Evolutionary conservation across 2,888 invertebrate species (phyloP).

Genomic region (Melolontha melolontha): DNA sequence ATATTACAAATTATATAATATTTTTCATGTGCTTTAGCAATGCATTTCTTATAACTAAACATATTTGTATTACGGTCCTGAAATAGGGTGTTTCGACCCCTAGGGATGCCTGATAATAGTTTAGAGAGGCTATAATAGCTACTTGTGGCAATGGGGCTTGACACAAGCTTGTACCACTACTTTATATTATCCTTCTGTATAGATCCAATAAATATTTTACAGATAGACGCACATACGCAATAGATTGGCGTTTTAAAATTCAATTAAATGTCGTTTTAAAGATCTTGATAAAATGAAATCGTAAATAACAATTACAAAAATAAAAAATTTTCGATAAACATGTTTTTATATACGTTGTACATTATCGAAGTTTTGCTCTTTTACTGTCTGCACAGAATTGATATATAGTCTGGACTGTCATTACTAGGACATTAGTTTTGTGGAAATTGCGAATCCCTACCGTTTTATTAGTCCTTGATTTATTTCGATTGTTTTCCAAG

Average conservation of each 20-base stretch:
- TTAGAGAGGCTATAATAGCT: conserved; percentile 58
- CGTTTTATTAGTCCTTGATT: conserved; percentile 46
- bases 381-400: conserved; percentile 35
- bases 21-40: no score
- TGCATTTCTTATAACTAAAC: neutral
- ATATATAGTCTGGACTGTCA: conserved; percentile 40
- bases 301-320: no score
- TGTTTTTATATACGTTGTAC: conserved; percentile 24
- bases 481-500: conserved; percentile 45
- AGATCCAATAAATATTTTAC: conserved; percentile 1
- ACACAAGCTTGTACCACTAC: conserved; percentile 58
- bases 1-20: no score
- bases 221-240: no score
- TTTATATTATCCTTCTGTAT: conserved; percentile 43
- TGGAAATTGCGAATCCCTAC: conserved; percentile 45
- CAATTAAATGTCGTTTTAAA: no score
- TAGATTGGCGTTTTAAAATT: no score
- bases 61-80: conserved; percentile 46
- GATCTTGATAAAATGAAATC: no score
- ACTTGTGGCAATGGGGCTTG: conserved; percentile 59
- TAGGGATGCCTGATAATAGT: conserved; percentile 51
- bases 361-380: conserved; percentile 31
- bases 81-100: conserved; percentile 50
- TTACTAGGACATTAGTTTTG: conserved; percentile 43
- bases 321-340: no score